Conservation (phyloP, 2,113 vertebrate species). For the Percina caprodes region DNA sequence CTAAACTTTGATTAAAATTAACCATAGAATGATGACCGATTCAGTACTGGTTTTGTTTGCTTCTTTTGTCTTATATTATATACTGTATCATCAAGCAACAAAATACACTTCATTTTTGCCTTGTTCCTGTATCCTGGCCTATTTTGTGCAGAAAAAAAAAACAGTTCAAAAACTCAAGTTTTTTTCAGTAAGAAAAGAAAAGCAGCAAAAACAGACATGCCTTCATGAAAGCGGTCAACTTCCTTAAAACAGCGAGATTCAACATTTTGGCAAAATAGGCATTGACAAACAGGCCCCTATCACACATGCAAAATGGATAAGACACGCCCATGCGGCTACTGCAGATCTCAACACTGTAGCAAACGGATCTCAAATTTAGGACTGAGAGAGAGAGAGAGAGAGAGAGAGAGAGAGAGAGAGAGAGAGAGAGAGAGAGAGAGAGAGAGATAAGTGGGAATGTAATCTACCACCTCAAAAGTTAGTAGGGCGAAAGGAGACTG, state of each 20-base stretch:
- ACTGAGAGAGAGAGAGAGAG: not conserved
- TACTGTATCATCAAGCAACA: not conserved
- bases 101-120: not conserved
- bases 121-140: not conserved
- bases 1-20: not conserved
- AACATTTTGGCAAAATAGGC: conserved; percentile 44
- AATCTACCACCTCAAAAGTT: conserved; percentile 25
- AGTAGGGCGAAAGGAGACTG: conserved; percentile 18
- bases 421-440: not conserved
- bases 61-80: not conserved
- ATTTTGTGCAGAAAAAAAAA: not conserved
- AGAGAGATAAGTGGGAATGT: conserved; percentile 19
- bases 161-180: no score
- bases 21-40: not conserved
- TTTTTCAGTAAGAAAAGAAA: not conserved
- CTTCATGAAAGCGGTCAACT: conserved; percentile 20
- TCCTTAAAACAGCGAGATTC: conserved; percentile 42
- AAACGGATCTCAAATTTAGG: conserved; percentile 54
- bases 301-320: conserved; percentile 68
- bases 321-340: conserved; percentile 73
- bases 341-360: conserved; percentile 54
- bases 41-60: not conserved
- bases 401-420: not conserved
- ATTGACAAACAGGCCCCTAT: conserved; percentile 55
- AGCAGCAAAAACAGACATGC: conserved; percentile 32